phyloP scores from a whole-genome alignment of 1,140 invertebrate genomes.

The Pseudachorutes palmiensis region DNA sequence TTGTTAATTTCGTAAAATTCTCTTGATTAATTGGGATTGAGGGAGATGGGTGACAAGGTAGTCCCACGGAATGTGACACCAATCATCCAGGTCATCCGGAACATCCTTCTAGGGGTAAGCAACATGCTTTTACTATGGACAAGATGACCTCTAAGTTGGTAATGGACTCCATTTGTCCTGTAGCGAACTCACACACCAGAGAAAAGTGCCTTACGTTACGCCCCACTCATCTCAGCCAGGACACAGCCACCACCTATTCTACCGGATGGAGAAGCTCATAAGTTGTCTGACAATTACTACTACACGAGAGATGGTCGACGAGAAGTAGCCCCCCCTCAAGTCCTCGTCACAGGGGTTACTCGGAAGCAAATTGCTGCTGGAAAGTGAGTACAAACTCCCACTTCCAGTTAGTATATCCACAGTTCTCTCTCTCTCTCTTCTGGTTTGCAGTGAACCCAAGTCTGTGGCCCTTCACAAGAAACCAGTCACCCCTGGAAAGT shows the following conservation, averaged over 20 bases:
- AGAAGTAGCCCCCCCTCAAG: constrained; percentile 22
- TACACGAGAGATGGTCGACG: constrained; percentile 32
- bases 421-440: not conserved
- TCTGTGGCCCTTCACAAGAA: constrained; percentile 2
- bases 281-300: constrained; percentile 33
- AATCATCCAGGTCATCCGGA: constrained; percentile 21
- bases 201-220: constrained; percentile 22
- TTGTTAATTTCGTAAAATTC: too few species aligned
- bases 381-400: constrained; percentile 3
- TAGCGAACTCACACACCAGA: constrained; percentile 28
- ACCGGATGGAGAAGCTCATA: constrained; percentile 27
- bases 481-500: constrained; percentile 29
- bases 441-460: not conserved
- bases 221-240: constrained; percentile 22
- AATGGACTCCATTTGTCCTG: too few species aligned
- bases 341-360: constrained; percentile 12
- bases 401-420: not conserved
- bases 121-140: not conserved
- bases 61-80: constrained; percentile 26
- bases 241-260: constrained; percentile 30
- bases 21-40: not conserved
- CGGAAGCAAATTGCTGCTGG: constrained; percentile 27
- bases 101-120: constrained; percentile 35
- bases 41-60: constrained; percentile 25
- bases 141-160: too few species aligned